Percentiles rank a stretch among this genome's conserved stretches.
Conservation (phyloP, 1,140 invertebrate genomes). For the Bombus cullumanus region DNA sequence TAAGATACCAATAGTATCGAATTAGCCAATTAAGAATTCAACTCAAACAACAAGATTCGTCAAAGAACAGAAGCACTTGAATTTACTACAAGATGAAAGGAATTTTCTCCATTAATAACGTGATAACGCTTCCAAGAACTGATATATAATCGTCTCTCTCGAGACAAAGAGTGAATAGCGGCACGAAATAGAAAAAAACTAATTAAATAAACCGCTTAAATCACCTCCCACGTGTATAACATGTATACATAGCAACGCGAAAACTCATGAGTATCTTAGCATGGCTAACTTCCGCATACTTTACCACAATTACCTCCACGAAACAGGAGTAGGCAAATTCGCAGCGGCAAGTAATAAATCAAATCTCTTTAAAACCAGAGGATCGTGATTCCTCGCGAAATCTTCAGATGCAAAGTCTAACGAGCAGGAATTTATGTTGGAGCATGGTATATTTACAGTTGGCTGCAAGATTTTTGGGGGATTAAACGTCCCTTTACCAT, state of each 20-base stretch:
- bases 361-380: not conserved
- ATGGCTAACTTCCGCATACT: conserved; percentile 10
- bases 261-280: not conserved
- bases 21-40: too few relatives aligned
- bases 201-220: not conserved
- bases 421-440: not conserved
- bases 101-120: too few relatives aligned
- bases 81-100: too few relatives aligned
- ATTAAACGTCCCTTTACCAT: not conserved
- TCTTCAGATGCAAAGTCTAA: not conserved
- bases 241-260: not conserved
- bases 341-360: not conserved
- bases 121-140: too few relatives aligned
- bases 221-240: not conserved
- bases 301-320: not conserved
- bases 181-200: not conserved
- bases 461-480: not conserved
- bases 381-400: not conserved
- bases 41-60: too few relatives aligned
- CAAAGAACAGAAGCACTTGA: not conserved
- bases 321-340: not conserved
- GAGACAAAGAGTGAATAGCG: not conserved
- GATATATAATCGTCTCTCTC: not conserved
- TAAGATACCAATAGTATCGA: not conserved
- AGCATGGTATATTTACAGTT: not conserved